Percentiles rank a stretch among this genome's conserved stretches.
These are phyloP conservation scores for Catharus bicknelli DNA, from an alignment of 2,113 vertebrate species.

Conservation along the genomic window DNA sequence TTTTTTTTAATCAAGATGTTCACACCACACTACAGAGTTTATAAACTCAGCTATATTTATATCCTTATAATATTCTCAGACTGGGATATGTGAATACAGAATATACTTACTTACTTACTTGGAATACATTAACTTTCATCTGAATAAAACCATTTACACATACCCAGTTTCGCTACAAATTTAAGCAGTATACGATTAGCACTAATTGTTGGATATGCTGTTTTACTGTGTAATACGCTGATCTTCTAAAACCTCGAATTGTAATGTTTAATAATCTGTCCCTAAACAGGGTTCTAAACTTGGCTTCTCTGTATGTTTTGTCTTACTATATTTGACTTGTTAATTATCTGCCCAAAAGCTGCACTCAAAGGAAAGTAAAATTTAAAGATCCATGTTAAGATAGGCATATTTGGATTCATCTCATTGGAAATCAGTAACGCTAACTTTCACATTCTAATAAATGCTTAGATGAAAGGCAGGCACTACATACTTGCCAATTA, in stretches of 20 bases:
- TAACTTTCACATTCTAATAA: neutral
- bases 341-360: neutral
- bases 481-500: neutral
- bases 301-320: neutral
- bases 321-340: neutral
- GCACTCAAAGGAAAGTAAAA: constrained; percentile 9
- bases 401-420: neutral
- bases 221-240: neutral
- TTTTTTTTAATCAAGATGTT: neutral
- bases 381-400: neutral
- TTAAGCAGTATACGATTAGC: neutral
- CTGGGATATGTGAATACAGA: neutral
- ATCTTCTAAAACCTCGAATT: constrained; percentile 25
- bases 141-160: neutral
- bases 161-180: neutral
- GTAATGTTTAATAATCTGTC: constrained; percentile 36
- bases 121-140: constrained; percentile 5
- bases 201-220: neutral
- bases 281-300: neutral
- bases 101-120: neutral
- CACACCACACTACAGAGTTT: neutral
- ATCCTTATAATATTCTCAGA: neutral
- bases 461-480: neutral
- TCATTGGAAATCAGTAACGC: neutral
- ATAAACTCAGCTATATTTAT: neutral